Percentiles rank a stretch among this genome's conserved stretches.
Evolutionary conservation across 64 coral and sea anemone genomes (phyloP).

Genomic region (Pocillopora verrucosa): DNA sequence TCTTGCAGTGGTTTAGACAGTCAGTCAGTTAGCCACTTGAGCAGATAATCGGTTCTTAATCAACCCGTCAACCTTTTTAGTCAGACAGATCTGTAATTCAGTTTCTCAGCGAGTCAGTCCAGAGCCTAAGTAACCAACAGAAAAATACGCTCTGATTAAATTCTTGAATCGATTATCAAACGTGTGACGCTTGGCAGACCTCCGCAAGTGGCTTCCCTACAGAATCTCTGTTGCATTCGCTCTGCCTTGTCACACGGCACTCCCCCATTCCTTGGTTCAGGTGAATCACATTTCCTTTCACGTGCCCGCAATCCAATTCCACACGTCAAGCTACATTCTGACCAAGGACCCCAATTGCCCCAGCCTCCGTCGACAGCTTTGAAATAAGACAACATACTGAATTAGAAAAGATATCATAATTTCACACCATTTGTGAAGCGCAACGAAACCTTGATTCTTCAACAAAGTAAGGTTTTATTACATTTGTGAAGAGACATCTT

Average conservation of each 20-base stretch:
- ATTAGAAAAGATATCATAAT: no score
- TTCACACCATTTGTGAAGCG: no score
- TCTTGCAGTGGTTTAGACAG: no score
- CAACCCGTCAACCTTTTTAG: no score
- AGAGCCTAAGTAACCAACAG: no score
- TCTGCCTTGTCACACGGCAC: background rate
- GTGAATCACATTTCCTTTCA: slow-evolving; percentile 24
- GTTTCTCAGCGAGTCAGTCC: no score
- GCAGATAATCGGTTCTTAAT: no score
- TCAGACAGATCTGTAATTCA: no score
- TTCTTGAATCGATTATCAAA: background rate
- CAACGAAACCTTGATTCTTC: background rate
- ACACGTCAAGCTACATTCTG: slow-evolving; percentile 37
- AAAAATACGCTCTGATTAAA: background rate
- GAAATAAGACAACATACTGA: background rate
- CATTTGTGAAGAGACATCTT: no score
- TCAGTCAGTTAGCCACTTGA: no score
- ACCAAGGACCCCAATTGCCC: slow-evolving; percentile 39
- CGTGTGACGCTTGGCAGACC: background rate
- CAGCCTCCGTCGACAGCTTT: slow-evolving; percentile 38
- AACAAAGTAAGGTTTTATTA: background rate
- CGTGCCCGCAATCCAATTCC: slow-evolving; percentile 17
- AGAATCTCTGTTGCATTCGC: background rate
- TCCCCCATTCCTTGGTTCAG: slow-evolving; percentile 39
- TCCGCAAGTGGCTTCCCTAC: background rate